Evolutionary conservation across 64 coral and sea anemone genomes (phyloP), one percentile per base, ranked within the genome.

Genomic region (Dendrophyllia cribrosa): DNA sequence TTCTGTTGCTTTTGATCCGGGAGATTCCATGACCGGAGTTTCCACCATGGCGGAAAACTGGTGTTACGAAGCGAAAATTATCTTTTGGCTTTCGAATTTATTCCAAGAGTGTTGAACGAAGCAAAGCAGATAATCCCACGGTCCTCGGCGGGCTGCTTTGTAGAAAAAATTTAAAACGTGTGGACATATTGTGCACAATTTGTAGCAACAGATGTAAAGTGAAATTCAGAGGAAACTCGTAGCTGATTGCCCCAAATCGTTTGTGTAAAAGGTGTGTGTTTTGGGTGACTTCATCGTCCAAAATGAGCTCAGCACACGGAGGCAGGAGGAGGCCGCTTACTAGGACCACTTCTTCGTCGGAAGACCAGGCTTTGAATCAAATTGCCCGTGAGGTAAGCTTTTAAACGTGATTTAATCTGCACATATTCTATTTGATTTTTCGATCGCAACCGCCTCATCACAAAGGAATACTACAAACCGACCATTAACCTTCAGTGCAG

Each of bases 301-400:
- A 86, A 74, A 97, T 97, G 95, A 94, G 91, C 86, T 97, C 92
- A 89, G 87, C 95, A 82, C 91, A 94, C 75, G 92, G 88, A 62
- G 89, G 90, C n/a, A 94, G 95, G 43, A 87, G 95, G 34, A 85
- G 91, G 34, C 93, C 92, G 74, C 95, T 97, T 68, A 75, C 82
- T 25, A 89, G 95, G 62, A 83, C 82, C 56, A 85, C 91, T 44
- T 97, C 95, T 15, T 94, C 88, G 20, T 82, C 91, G 1, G 95
- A 97, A 83, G 95, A 97, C 81, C 95, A 97, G 78, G 91, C 95
- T 51, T 63, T 97, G 34, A 97, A 97, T 91, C 92, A 97, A 86
- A 97, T 97, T 88, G 95, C 95, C 20, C 88, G 90, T 26, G 95
- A 97, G 87, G 95, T 97, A 94, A 94, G 95, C 26, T 19, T 71